These are phyloP conservation scores for Pomacea canaliculata DNA, from an alignment of 2,888 invertebrate species.

Conservation along the genomic window DNA sequence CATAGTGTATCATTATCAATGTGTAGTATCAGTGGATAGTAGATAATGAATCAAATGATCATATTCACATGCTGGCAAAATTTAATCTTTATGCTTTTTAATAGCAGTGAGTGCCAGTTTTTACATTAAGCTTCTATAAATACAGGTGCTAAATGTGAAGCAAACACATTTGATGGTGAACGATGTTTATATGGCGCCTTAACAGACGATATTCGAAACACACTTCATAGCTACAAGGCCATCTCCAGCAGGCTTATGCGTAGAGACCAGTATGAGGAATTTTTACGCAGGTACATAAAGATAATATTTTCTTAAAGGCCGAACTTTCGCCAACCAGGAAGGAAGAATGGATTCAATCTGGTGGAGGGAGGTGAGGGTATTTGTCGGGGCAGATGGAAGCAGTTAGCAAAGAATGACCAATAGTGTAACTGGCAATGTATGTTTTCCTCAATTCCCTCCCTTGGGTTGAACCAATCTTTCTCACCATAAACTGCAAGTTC, in stretches of 20 bases:
- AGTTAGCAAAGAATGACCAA: too few relatives aligned
- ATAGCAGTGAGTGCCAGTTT: too few relatives aligned
- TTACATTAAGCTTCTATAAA: not conserved
- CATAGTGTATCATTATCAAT: too few relatives aligned
- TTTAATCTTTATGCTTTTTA: too few relatives aligned
- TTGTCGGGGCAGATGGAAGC: not conserved
- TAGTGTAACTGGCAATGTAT: too few relatives aligned
- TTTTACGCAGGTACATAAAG: constrained; percentile 69
- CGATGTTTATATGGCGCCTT: constrained; percentile 73
- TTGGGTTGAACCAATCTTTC: too few relatives aligned
- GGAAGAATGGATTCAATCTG: not conserved
- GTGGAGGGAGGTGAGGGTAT: not conserved
- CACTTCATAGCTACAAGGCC: constrained; percentile 70
- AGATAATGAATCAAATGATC: too few relatives aligned
- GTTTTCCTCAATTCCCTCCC: too few relatives aligned
- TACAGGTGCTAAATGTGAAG: constrained; percentile 72
- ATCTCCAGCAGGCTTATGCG: constrained; percentile 70
- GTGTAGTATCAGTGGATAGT: too few relatives aligned
- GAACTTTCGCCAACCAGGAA: not conserved
- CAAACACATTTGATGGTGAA: constrained; percentile 74
- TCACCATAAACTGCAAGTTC: too few relatives aligned
- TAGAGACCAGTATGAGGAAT: constrained; percentile 72
- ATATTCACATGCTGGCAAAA: too few relatives aligned
- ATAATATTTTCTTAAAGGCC: not conserved
- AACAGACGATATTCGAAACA: constrained; percentile 70